These are phyloP conservation scores for Drosophila picticornis DNA, from an alignment of 2,888 invertebrate species.

Conservation along the genomic window DNA sequence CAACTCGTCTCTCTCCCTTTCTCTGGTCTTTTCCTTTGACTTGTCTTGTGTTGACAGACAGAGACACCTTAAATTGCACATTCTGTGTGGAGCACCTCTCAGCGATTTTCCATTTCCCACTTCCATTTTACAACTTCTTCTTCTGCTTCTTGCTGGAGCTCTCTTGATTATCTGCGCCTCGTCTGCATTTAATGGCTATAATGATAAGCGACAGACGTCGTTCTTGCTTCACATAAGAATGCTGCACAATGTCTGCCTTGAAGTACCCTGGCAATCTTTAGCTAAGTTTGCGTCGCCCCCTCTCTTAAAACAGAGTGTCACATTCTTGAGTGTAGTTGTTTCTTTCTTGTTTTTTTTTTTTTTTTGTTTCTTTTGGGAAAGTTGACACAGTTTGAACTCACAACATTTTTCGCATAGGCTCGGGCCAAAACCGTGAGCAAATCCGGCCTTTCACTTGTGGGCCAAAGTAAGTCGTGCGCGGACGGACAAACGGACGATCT, in stretches of 20 bases:
- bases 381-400: slow-evolving; percentile 75
- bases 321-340: slow-evolving; percentile 58
- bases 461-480: slow-evolving; percentile 34
- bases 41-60: slow-evolving; percentile 21
- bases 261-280: slow-evolving; percentile 30
- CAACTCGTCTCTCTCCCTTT: too few species aligned
- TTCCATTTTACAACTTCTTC: slow-evolving; percentile 26
- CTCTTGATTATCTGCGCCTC: slow-evolving; percentile 61
- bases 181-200: slow-evolving; percentile 70
- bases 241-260: slow-evolving; percentile 34
- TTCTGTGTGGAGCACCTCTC: slow-evolving; percentile 42
- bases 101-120: slow-evolving; percentile 1
- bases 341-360: slow-evolving; percentile 19
- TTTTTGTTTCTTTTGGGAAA: slow-evolving; percentile 57
- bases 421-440: slow-evolving; percentile 73
- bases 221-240: slow-evolving; percentile 17
- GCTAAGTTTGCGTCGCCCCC: slow-evolving; percentile 5
- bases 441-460: slow-evolving; percentile 67
- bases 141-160: background rate
- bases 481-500: slow-evolving; percentile 6
- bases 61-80: slow-evolving; percentile 66
- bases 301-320: slow-evolving; percentile 37
- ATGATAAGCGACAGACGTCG: slow-evolving; percentile 40
- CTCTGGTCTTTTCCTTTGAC: background rate
- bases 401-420: slow-evolving; percentile 31